Conservation (phyloP, 2,113 vertebrate genomes). For the Procavia capensis region DNA sequence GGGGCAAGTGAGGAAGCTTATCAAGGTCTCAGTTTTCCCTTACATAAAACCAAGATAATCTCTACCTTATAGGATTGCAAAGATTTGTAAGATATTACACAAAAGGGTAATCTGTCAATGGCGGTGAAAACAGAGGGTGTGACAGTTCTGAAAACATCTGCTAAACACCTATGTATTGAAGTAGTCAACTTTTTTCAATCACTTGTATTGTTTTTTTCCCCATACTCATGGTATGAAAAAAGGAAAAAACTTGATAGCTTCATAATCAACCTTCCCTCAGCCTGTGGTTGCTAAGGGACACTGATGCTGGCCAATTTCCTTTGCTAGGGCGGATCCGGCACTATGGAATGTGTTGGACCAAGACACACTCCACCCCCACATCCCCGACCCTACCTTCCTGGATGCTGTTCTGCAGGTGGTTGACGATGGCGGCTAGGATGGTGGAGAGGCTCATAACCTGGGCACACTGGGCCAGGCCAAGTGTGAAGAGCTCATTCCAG, state of each 20-base stretch:
- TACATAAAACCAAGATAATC: not conserved
- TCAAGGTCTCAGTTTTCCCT: not conserved
- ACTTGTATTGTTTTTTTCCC: not conserved
- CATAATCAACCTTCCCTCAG: not conserved
- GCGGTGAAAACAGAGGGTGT: not conserved
- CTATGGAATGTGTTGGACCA: not conserved
- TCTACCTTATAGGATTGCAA: not conserved
- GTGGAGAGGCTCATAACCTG: slow-evolving; percentile 99
- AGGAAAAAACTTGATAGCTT: not conserved
- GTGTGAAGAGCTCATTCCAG: slow-evolving; percentile 99
- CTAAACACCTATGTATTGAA: not conserved
- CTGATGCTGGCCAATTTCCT: not conserved
- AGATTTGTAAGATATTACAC: not conserved
- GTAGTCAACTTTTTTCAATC: not conserved
- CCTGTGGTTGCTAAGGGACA: not conserved
- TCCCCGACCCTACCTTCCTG: slow-evolving; percentile 93
- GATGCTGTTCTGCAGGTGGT: slow-evolving; percentile 97
- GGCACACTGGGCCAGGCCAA: slow-evolving; percentile 97
- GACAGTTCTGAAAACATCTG: not conserved
- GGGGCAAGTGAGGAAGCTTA: not conserved
- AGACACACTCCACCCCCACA: not conserved
- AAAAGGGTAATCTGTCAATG: not conserved
- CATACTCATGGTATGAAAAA: not conserved
- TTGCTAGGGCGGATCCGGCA: not conserved
- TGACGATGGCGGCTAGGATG: slow-evolving; percentile 97